These are phyloP conservation scores for Epinotia demarniana DNA, from an alignment of 2,888 invertebrate species.

Conservation along the genomic window DNA sequence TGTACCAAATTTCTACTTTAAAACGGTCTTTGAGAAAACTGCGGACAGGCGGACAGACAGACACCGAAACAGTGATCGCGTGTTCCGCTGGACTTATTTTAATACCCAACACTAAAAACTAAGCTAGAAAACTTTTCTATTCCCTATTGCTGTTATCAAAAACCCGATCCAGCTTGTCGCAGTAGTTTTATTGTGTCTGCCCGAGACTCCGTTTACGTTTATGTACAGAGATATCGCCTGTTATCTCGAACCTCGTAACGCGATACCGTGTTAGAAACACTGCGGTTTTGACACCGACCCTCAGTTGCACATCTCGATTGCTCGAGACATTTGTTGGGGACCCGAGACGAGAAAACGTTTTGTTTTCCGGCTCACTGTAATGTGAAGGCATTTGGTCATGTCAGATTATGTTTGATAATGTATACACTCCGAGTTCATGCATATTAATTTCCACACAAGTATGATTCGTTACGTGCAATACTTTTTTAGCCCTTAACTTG, in stretches of 20 bases:
- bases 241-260: not conserved
- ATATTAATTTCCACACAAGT: not conserved
- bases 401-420: no score
- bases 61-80: no score
- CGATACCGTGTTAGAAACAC: not conserved
- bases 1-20: no score
- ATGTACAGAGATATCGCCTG: not conserved
- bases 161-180: not conserved
- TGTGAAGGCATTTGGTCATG: no score
- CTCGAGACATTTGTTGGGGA: slow-evolving; percentile 8
- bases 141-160: not conserved
- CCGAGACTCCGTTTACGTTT: not conserved
- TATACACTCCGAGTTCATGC: not conserved
- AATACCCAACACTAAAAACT: not conserved
- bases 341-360: no score
- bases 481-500: no score
- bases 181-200: slow-evolving; percentile 7
- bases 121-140: not conserved
- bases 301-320: slow-evolving; percentile 7
- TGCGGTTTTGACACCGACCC: slow-evolving; percentile 1
- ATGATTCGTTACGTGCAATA: not conserved
- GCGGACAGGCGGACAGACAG: no score
- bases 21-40: no score
- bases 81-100: no score
- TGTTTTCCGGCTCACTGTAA: no score